Evolutionary conservation across 23 tunicate genomes (phyloP).

Genomic region (Trididemnum nubilum): DNA sequence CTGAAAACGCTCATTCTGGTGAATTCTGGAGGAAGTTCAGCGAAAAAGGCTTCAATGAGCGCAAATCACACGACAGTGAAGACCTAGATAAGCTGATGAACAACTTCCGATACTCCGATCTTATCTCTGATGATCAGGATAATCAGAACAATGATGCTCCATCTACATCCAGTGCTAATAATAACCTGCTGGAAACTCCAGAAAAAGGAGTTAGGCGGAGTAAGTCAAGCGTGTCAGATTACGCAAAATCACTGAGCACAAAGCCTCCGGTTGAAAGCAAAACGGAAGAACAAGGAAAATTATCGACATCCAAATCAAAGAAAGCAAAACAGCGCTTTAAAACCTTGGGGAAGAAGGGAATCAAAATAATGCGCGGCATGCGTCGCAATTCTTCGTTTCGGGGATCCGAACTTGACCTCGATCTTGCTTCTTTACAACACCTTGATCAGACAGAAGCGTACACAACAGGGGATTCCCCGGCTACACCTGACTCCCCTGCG

Average conservation of each 20-base stretch:
- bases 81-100: slow-evolving; percentile 22
- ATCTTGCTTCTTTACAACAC: background rate
- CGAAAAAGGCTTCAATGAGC: slow-evolving; percentile 27
- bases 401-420: background rate
- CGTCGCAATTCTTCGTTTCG: slow-evolving; percentile 19
- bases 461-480: background rate
- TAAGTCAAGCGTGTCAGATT: background rate
- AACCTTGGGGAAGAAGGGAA: slow-evolving; percentile 24
- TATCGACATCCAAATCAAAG: slow-evolving; percentile 5
- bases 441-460: background rate
- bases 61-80: background rate
- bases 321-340: slow-evolving; percentile 17
- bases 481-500: background rate
- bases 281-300: background rate
- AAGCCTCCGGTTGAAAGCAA: slow-evolving; percentile 1
- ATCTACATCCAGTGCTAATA: background rate
- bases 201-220: background rate
- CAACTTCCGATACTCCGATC: slow-evolving; percentile 18
- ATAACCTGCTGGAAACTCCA: background rate
- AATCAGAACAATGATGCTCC: background rate
- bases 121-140: slow-evolving; percentile 13
- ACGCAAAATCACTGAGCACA: background rate
- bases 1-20: background rate
- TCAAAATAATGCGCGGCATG: slow-evolving; percentile 24
- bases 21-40: slow-evolving; percentile 34